A percentile compares a stretch with the other conserved stretches of the same genome.
phyloP scores from a whole-genome alignment of 2,888 invertebrate genomes.

The Drosophila peninsularis region DNA sequence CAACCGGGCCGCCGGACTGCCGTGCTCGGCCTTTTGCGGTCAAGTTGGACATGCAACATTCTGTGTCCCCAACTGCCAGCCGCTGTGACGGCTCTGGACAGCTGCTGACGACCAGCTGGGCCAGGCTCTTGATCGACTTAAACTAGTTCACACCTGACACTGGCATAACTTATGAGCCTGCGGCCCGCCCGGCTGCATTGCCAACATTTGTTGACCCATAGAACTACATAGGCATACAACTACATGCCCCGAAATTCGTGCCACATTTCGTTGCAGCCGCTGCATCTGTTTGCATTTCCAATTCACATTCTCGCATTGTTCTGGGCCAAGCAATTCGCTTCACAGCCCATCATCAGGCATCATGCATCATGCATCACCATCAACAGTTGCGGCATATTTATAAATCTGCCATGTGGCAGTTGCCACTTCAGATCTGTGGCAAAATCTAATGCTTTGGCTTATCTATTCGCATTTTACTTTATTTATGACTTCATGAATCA shows the following conservation, averaged over 20 bases:
- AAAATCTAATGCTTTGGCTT: neutral
- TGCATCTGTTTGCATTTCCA: slow-evolving; percentile 35
- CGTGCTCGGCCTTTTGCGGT: slow-evolving; percentile 58
- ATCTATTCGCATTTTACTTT: neutral
- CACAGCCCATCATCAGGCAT: slow-evolving; percentile 46
- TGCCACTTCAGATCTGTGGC: neutral
- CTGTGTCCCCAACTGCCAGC: slow-evolving; percentile 28
- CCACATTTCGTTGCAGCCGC: slow-evolving; percentile 41
- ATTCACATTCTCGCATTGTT: slow-evolving; percentile 56
- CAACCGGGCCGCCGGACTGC: neutral
- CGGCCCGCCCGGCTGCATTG: neutral
- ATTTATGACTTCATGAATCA: neutral
- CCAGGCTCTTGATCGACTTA: slow-evolving; percentile 72
- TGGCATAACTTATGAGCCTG: slow-evolving; percentile 52
- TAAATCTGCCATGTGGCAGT: slow-evolving; percentile 35
- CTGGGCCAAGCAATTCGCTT: slow-evolving; percentile 42
- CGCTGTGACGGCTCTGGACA: slow-evolving; percentile 24
- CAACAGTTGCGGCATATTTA: slow-evolving; percentile 46
- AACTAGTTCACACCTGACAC: slow-evolving; percentile 68
- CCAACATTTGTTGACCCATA: slow-evolving; percentile 36
- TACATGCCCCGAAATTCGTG: slow-evolving; percentile 16
- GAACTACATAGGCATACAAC: slow-evolving; percentile 8
- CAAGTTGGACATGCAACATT: slow-evolving; percentile 58
- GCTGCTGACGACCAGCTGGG: slow-evolving; percentile 25
- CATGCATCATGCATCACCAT: slow-evolving; percentile 13